Evolutionary conservation across 2,888 invertebrate species (phyloP).

Genomic region (Orthonevra nobilis): DNA sequence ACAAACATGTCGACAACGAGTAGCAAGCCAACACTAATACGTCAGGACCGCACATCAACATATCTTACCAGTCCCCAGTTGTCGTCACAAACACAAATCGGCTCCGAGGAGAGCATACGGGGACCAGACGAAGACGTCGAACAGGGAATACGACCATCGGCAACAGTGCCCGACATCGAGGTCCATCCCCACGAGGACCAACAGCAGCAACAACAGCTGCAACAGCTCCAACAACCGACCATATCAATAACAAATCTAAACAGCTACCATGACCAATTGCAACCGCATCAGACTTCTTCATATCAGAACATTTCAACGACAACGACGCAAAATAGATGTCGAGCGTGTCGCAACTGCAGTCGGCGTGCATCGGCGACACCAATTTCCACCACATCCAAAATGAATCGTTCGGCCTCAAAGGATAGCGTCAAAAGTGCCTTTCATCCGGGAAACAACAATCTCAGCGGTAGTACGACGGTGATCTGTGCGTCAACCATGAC

Average conservation of each 20-base stretch:
- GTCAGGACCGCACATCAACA: slow-evolving; percentile 92
- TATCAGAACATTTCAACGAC: slow-evolving; percentile 83
- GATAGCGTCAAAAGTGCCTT: slow-evolving; percentile 89
- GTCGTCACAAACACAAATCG: slow-evolving; percentile 86
- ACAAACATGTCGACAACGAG: slow-evolving; percentile 79
- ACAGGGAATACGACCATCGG: slow-evolving; percentile 78
- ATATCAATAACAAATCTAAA: slow-evolving; percentile 74
- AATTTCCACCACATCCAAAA: slow-evolving; percentile 86
- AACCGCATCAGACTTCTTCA: slow-evolving; percentile 78
- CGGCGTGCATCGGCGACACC: slow-evolving; percentile 91
- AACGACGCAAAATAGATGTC: slow-evolving; percentile 82
- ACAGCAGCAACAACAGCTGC: slow-evolving; percentile 77
- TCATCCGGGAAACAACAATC: slow-evolving; percentile 81
- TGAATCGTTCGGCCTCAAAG: slow-evolving; percentile 91
- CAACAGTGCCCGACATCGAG: slow-evolving; percentile 81
- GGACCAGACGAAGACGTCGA: slow-evolving; percentile 81
- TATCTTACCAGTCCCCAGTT: slow-evolving; percentile 85
- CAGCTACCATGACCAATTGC: slow-evolving; percentile 81
- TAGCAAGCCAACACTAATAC: slow-evolving; percentile 90
- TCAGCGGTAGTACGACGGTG: slow-evolving; percentile 75
- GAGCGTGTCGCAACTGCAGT: slow-evolving; percentile 86
- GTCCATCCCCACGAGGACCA: slow-evolving; percentile 82
- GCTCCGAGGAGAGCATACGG: slow-evolving; percentile 89
- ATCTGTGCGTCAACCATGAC: slow-evolving; percentile 75
- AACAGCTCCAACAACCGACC: slow-evolving; percentile 80